Percentiles rank a stretch among this genome's conserved stretches.
These are phyloP conservation scores for Atrina japonica DNA, from an alignment of 2,888 invertebrate genomes.

Conservation along the genomic window DNA sequence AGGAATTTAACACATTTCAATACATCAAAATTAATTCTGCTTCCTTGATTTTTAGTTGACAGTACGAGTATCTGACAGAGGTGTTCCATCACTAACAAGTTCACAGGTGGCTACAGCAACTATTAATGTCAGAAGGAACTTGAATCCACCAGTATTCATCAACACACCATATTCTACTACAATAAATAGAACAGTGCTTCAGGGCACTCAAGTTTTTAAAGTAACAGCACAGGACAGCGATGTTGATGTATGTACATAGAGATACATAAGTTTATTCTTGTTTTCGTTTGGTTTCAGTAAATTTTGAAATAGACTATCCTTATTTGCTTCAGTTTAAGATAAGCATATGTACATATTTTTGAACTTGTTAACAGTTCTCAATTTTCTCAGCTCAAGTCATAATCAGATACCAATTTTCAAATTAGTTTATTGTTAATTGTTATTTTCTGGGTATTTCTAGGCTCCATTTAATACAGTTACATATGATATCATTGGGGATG, in stretches of 20 bases:
- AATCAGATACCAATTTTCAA: no score
- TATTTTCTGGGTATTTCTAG: conserved; percentile 23
- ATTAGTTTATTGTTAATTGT: no score
- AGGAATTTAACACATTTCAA: no score
- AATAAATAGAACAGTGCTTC: conserved; percentile 51
- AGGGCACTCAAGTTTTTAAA: conserved; percentile 43
- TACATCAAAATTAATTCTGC: no score
- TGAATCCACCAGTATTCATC: conserved; percentile 48
- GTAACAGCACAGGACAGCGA: conserved; percentile 59
- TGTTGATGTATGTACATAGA: conserved; percentile 19
- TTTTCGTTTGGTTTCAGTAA: no score
- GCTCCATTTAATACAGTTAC: conserved; percentile 67
- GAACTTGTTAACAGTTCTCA: no score
- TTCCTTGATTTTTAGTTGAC: no score
- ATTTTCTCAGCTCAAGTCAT: no score
- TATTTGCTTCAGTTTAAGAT: no score
- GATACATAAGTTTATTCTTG: no score
- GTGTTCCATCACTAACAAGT: conserved; percentile 47
- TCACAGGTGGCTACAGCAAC: conserved; percentile 49
- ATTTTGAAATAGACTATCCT: no score
- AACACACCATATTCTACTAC: conserved; percentile 48
- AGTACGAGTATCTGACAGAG: conserved; percentile 35
- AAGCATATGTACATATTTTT: no score
- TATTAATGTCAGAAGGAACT: conserved; percentile 62
- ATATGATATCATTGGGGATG: conserved; percentile 69